Base-by-base conservation (phyloP, 2,797 vertebrate species). In the Oryzias sinensis region DNA sequence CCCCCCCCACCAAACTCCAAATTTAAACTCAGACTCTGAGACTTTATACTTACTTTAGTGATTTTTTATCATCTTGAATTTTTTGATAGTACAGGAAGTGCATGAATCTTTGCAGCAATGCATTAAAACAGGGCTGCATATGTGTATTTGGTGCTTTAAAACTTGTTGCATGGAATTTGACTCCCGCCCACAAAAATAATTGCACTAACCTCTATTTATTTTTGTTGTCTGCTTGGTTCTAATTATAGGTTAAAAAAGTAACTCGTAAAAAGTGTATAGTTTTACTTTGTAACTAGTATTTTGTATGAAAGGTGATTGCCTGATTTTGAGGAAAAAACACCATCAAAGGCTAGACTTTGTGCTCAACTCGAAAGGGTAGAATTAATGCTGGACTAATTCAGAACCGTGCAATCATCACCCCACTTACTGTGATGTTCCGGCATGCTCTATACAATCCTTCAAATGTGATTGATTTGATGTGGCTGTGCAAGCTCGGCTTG, bases 401-500 rank as follows among this genome's bases (percentile, higher is more conserved):
- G 24, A 56, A 37, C 7, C 11, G 22, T 41, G 9, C 42, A 27
- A 66, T 27, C 24, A 27, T 52, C 14, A 29, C 17, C 14, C 41
- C 13, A 14, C 20, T 50, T 55, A 5, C 15, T 50, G 22, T 51
- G 45, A 63, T 45, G 15, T 43, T 53, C 22, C 24, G 55, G 53
- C 27, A 56, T 3, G 33, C 44, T 65, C 43, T 53, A 50, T 59
- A 65, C 20, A 63, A 44, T 49, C n/a, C 27, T n/a, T 37, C 43
- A 55, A 45, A 55, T 55, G 33, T 14, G 2, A 20, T 22, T 53
- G 62, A 66, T 66, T 59, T 53, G 54, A 51, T 59, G 27, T 24
- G 27, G 33, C 37, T 29, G 22, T 43, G 20, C 37, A 18, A 56
- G 47, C 57, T 74, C 43, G 43, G 53, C 20, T 22, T 66, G 49